These are phyloP conservation scores for Papilio gigon DNA, from an alignment of 2,888 invertebrate genomes.

Conservation along the genomic window DNA sequence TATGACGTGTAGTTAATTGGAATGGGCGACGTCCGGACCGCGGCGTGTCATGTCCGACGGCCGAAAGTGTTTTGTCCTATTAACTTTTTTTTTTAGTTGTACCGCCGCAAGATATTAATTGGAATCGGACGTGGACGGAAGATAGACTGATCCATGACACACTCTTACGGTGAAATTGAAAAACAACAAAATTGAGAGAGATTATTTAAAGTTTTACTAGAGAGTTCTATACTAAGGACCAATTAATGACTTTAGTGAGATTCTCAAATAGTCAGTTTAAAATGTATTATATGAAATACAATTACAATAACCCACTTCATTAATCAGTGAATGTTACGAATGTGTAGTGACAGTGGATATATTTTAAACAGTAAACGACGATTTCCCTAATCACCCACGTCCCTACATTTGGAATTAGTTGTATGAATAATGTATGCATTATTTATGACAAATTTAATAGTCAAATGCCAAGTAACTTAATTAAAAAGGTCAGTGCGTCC, in stretches of 20 bases:
- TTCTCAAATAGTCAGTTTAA: no score
- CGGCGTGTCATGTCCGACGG: slow-evolving; percentile 36
- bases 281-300: no score
- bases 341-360: neutral
- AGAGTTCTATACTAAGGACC: no score
- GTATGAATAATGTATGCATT: slow-evolving; percentile 34
- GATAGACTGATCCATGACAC: slow-evolving; percentile 24
- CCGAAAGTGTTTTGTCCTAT: slow-evolving; percentile 38
- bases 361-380: slow-evolving; percentile 16
- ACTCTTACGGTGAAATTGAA: neutral
- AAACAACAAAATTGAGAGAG: no score
- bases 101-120: slow-evolving; percentile 51
- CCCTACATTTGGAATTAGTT: slow-evolving; percentile 22
- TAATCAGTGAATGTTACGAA: no score
- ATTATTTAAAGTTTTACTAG: no score
- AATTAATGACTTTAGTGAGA: no score
- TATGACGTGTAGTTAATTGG: slow-evolving; percentile 61
- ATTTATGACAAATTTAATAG: slow-evolving; percentile 27
- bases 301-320: no score
- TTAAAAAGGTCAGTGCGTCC: slow-evolving; percentile 37
- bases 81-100: slow-evolving; percentile 42
- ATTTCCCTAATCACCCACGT: slow-evolving; percentile 21
- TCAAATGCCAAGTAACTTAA: slow-evolving; percentile 16
- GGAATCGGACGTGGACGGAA: slow-evolving; percentile 45
- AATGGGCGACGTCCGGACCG: slow-evolving; percentile 53